A percentile compares a stretch with the other conserved stretches of the same genome.
Conservation (phyloP, 2,113 vertebrate genomes). For the Calonectris borealis region DNA sequence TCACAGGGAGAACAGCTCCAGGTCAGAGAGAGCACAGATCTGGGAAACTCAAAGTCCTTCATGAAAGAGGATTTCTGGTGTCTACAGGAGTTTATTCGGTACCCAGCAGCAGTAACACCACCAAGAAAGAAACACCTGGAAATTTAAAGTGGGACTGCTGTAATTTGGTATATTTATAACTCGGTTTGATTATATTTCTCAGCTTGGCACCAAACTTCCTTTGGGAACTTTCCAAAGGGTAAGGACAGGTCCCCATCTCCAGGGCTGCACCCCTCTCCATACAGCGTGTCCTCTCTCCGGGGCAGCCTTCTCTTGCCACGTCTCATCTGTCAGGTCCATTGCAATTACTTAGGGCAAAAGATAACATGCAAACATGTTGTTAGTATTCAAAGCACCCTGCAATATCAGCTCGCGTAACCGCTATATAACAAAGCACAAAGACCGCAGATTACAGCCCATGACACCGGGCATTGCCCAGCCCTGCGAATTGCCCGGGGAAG, state of each 20-base stretch:
- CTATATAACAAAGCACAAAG: slow-evolving; percentile 1
- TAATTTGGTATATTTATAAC: not conserved
- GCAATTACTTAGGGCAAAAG: slow-evolving; percentile 10
- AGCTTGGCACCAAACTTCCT: not conserved
- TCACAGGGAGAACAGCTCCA: not conserved
- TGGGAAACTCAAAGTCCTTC: not conserved
- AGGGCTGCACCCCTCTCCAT: not conserved
- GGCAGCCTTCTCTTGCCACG: not conserved
- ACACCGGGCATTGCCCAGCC: not conserved
- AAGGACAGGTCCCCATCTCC: not conserved
- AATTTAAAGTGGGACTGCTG: not conserved
- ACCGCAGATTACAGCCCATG: not conserved
- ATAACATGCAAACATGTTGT: not conserved
- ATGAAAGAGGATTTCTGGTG: not conserved
- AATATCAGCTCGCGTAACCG: not conserved
- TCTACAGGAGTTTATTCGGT: not conserved
- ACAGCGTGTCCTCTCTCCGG: not conserved
- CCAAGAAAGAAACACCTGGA: not conserved
- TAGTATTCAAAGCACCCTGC: not conserved
- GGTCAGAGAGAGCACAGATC: not conserved
- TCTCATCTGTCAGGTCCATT: not conserved
- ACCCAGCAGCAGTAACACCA: not conserved
- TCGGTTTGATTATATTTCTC: not conserved
- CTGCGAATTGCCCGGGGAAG: not conserved
- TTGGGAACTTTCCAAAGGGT: not conserved